Conservation (phyloP, 2,888 invertebrate genomes). For the Phymatocera aterrima region DNA sequence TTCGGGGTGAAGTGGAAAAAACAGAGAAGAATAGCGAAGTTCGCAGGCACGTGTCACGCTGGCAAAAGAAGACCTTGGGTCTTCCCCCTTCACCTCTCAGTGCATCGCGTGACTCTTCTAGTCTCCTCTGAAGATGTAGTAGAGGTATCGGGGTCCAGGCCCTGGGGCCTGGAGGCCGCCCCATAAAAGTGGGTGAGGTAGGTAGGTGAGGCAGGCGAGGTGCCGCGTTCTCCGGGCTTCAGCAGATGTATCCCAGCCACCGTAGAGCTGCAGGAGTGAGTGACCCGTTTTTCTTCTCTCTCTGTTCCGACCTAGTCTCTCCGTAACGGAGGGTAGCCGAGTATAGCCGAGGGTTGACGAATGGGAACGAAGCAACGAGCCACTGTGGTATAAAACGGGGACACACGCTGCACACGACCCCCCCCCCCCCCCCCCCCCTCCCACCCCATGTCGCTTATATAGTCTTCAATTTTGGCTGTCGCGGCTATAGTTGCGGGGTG, state of each 20-base stretch:
- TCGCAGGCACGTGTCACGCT: not conserved
- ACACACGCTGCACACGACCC: conserved; percentile 21
- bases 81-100: not conserved
- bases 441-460: not conserved
- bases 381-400: conserved; percentile 37
- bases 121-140: not conserved
- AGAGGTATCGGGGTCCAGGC: not conserved
- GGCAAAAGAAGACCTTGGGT: not conserved
- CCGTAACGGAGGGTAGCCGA: conserved; percentile 31
- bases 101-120: conserved; percentile 25
- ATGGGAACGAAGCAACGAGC: not conserved
- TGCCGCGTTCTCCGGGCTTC: conserved; percentile 69
- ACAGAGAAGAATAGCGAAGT: not conserved
- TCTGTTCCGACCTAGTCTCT: conserved; percentile 50
- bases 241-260: conserved; percentile 65
- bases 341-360: conserved; percentile 24
- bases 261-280: conserved; percentile 59
- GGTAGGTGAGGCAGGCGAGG: no score
- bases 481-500: conserved; percentile 40
- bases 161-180: conserved; percentile 33
- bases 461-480: conserved; percentile 30
- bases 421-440: not conserved
- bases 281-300: conserved; percentile 69
- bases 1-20: no score
- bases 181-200: conserved; percentile 70